Conservation (phyloP, 2,888 invertebrate genomes). For the Sclerodermus sp. region DNA sequence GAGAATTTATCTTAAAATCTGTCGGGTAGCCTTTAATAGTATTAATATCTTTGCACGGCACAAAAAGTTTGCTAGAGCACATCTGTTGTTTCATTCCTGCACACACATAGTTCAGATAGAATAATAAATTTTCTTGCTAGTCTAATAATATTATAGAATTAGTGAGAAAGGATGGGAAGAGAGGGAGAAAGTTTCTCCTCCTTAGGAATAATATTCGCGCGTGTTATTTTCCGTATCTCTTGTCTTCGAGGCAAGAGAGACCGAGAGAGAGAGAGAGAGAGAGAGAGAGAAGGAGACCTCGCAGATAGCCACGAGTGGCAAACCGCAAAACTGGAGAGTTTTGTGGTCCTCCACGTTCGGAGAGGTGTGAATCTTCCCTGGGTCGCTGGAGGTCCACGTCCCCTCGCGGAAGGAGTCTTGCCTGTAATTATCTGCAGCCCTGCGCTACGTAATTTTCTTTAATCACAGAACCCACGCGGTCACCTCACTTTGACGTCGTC, state of each 20-base stretch:
- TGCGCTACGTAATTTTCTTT: constrained; percentile 53
- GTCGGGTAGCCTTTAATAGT: too few relatives aligned
- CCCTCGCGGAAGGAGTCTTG: constrained; percentile 11
- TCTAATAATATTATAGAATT: too few relatives aligned
- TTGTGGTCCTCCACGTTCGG: constrained; percentile 13
- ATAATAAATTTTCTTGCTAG: too few relatives aligned
- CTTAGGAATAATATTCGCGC: too few relatives aligned
- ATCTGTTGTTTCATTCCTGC: too few relatives aligned
- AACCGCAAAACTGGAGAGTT: constrained; percentile 24
- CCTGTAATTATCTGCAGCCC: constrained; percentile 50
- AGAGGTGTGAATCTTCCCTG: background rate
- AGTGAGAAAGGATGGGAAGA: too few relatives aligned
- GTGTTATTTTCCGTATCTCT: too few relatives aligned
- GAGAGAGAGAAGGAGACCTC: background rate
- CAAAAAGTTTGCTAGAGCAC: too few relatives aligned
- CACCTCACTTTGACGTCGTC: constrained; percentile 39
- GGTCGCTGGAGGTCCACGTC: constrained; percentile 10
- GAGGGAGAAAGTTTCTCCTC: too few relatives aligned
- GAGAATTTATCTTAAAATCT: too few relatives aligned
- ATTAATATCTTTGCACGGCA: too few relatives aligned
- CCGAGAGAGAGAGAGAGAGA: constrained; percentile 1
- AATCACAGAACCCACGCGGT: constrained; percentile 49
- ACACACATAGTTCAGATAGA: too few relatives aligned
- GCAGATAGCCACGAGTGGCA: constrained; percentile 5
- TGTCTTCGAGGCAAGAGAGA: background rate